A percentile compares a stretch with the other conserved stretches of the same genome.
These are phyloP conservation scores for Falco rusticolus DNA, from an alignment of 2,797 vertebrate species.

Conservation along the genomic window DNA sequence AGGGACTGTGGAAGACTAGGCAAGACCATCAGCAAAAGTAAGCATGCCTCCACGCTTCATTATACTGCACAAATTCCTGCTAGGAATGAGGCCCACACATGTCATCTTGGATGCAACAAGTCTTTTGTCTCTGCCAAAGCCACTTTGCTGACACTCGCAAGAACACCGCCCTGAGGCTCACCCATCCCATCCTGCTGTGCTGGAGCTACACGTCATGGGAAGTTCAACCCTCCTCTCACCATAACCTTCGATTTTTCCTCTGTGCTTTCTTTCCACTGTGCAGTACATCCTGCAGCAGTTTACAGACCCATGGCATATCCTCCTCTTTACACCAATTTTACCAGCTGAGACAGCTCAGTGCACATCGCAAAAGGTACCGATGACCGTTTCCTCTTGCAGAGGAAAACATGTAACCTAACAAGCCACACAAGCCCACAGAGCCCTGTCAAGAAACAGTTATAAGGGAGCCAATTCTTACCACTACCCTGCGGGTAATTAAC, in stretches of 20 bases:
- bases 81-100: neutral
- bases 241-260: neutral
- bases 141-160: rapidly evolving
- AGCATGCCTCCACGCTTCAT: too few species aligned
- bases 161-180: neutral
- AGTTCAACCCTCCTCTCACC: neutral
- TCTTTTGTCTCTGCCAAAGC: neutral
- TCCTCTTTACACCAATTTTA: neutral
- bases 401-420: neutral
- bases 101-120: too few species aligned
- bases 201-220: rapidly evolving
- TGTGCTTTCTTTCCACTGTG: neutral
- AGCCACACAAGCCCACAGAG: neutral
- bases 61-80: neutral
- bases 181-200: rapidly evolving
- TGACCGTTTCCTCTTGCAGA: neutral
- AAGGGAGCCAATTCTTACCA: neutral
- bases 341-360: neutral
- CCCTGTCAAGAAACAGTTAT: neutral
- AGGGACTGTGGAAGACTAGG: neutral
- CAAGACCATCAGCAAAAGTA: too few species aligned
- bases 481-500: neutral
- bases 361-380: neutral
- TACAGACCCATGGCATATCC: neutral
- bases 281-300: neutral